Base-by-base conservation (phyloP, 2,888 invertebrate genomes). In the Eugnorisma glareosa region DNA sequence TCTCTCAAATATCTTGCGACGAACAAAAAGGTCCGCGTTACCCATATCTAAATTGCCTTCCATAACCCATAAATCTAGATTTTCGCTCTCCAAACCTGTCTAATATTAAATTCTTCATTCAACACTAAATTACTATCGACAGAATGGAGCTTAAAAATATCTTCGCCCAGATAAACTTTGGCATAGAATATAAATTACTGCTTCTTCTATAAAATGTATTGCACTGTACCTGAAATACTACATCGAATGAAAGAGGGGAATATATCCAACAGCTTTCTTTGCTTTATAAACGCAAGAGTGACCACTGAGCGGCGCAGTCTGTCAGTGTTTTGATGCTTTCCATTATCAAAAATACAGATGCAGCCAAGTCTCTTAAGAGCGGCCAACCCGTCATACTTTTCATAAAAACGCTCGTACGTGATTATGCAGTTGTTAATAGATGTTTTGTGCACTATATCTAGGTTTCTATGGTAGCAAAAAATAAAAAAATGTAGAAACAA, bases 101-200 rank as follows among this genome's bases (percentile, higher is more conserved):
- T 45, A 64, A 40, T 80, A 79, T 78, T 54, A 80, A 79, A 79
- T 79, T 80, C 54, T 57, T 69, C 21, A 37, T 66, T 24, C 28
- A 54, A 67, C 75, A 31, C 57, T 66, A 80, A 75, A 82, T 77
- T 81, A 66, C 68, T 48, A 48, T 66, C 66, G 69, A 59, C 51
- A 75, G 66, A 66, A 75, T 61, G 7, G 35, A 81, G 48, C 66
- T 70, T 70, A 59, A 70, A 80, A 75, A 75, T 70, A 68, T 72
- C 37, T 64, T 48, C 43, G 54, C 31, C 1, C 8, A 51, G 83
- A 67, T 59, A 61, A 77, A 61, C 40, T 82, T 48, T 69, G 66
- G 51, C 40, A 82, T 57, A 48, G 15, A 66, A 70, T 40, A 63
- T 35, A 61, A 51, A 43, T 69, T 43, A 61, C 31, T 28, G 1